These are phyloP conservation scores for Leucophenga maculata DNA, from an alignment of 2,888 invertebrate species.

Conservation along the genomic window DNA sequence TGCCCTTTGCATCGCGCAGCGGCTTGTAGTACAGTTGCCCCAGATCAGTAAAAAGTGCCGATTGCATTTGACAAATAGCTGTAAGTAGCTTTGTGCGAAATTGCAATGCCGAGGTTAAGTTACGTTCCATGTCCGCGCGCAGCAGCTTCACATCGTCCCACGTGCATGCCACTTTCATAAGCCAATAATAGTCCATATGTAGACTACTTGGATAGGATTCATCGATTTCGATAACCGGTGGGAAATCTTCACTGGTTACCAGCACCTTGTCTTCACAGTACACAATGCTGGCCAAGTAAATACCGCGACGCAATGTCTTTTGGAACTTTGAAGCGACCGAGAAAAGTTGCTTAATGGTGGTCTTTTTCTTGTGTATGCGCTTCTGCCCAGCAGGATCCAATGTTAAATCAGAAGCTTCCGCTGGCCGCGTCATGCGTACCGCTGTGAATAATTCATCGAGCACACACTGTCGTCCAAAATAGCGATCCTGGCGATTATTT, in stretches of 20 bases:
- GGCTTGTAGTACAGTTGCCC: constrained; percentile 96
- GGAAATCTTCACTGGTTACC: constrained; percentile 96
- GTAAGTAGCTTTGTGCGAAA: constrained; percentile 93
- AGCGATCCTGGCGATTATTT: constrained; percentile 78
- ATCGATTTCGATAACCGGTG: constrained; percentile 97
- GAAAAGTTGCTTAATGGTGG: constrained; percentile 93
- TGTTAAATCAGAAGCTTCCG: constrained; percentile 78
- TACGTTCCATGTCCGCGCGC: constrained; percentile 95
- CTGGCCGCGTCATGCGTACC: constrained; percentile 76
- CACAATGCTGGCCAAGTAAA: constrained; percentile 92
- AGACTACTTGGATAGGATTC: constrained; percentile 94
- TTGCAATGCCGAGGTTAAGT: constrained; percentile 90
- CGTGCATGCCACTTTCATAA: constrained; percentile 96
- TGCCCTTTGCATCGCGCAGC: constrained; percentile 89
- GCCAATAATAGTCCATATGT: constrained; percentile 96
- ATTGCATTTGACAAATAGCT: constrained; percentile 94
- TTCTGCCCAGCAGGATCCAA: constrained; percentile 80
- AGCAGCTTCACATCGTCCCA: constrained; percentile 97
- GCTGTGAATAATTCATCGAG: constrained; percentile 83
- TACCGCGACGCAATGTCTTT: constrained; percentile 91
- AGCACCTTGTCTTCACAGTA: constrained; percentile 96
- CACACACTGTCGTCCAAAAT: constrained; percentile 81
- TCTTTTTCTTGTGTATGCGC: constrained; percentile 86
- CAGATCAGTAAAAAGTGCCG: constrained; percentile 90
- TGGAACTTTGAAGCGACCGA: constrained; percentile 97